Base-by-base conservation (phyloP, 2,113 vertebrate genomes). In the Semnornis frantzii region DNA sequence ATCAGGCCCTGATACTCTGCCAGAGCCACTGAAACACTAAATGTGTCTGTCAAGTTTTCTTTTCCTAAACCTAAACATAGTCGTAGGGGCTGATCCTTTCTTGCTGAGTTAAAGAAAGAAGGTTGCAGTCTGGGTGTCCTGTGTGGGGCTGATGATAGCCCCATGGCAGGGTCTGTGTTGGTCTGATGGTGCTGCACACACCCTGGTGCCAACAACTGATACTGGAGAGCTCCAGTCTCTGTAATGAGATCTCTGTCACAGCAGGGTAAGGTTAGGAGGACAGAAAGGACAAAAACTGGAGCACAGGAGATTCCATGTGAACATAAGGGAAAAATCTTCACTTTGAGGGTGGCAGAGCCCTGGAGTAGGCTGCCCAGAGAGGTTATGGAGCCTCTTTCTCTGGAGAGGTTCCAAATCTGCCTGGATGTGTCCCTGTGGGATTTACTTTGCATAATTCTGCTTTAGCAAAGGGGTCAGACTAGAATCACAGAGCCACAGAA, bases 141-240 rank as follows among this genome's bases (percentile, higher is more conserved):
- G 46, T 27, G 64, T 1, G 4, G 46, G 55, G 25, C 16, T 46
- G n/a, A 15, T 21, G 62, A 2, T 18, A 8, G 50, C 10, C 4
- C 18, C 21, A 1, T 6, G 23, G 66, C 48, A 52, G 50, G 9
- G 19, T 15, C 16, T 17, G n/a, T 8, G 4, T 52, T 0, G 1
- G 50, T 15, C 3, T 75, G 44, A 7, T 54, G 50, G 48, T 44
- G 4, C 59, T 23, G 44, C 12, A 10, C 13, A 6, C 0, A 0
- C 55, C 13, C n/a, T 3, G 5, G 10, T 57, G n/a, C 44, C 5
- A 5, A 37, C 70, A 75, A 34, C 63, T 58, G 60, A 5, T 17
- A 7, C 16, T 2, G 1, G 31, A 6, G 58, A 12, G 55, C 33
- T 69, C 5, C 86, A 37, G 44, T 15, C 33, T 58, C 23, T 2